phyloP scores from a whole-genome alignment of 53 echinoderm and acorn worm species.

The Pentamera pediparva region DNA sequence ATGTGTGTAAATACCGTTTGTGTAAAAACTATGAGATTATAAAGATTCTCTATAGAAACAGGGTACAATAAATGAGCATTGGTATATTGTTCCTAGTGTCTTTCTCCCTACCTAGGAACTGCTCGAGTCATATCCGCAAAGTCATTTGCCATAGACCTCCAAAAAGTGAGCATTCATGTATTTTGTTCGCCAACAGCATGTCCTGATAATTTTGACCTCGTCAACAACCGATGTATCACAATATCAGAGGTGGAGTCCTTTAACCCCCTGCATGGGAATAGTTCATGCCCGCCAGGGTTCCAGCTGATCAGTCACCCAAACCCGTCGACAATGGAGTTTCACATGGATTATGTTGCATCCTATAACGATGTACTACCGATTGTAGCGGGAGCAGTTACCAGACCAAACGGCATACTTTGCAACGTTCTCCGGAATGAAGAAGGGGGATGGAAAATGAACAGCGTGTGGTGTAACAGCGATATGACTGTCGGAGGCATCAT shows the following conservation, averaged over 20 bases:
- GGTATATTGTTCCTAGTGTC: too few species aligned
- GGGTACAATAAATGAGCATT: too few species aligned
- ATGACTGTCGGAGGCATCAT: slow-evolving; percentile 37
- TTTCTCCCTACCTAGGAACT: too few species aligned
- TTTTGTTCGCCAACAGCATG: too few species aligned
- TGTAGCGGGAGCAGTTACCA: too few species aligned
- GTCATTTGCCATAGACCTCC: too few species aligned
- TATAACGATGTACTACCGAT: too few species aligned
- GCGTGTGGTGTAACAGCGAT: background rate
- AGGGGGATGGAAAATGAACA: slow-evolving; percentile 14
- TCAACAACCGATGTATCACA: slow-evolving; percentile 13
- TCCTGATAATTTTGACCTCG: background rate
- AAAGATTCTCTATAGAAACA: too few species aligned
- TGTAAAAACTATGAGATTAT: too few species aligned
- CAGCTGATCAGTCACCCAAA: background rate
- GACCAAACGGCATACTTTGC: slow-evolving; percentile 1
- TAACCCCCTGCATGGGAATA: slow-evolving; percentile 13
- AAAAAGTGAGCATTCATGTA: too few species aligned
- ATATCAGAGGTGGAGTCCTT: background rate
- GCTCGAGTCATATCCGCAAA: too few species aligned
- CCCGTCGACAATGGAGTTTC: background rate
- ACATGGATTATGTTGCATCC: slow-evolving; percentile 22
- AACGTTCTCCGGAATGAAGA: background rate
- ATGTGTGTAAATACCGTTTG: too few species aligned
- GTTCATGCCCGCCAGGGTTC: slow-evolving; percentile 11